These are phyloP conservation scores for Neria commutata DNA, from an alignment of 2,888 invertebrate species.

Conservation along the genomic window DNA sequence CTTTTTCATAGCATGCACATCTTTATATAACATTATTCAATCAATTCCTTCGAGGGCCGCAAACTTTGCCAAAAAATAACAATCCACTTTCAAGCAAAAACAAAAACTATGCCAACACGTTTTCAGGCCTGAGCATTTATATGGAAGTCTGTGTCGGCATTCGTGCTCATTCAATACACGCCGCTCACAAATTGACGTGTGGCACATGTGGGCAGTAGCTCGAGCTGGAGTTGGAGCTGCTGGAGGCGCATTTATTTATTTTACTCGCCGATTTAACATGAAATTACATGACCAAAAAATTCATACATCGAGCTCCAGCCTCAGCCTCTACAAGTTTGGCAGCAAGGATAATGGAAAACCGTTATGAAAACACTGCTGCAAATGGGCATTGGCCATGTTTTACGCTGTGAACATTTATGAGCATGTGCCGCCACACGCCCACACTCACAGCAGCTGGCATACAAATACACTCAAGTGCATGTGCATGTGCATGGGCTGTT, in stretches of 20 bases:
- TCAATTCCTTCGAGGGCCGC: no score
- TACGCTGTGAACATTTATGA: slow-evolving; percentile 24
- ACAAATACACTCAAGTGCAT: background rate
- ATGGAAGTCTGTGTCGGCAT: no score
- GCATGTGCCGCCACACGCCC: slow-evolving; percentile 4
- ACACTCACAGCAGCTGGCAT: background rate
- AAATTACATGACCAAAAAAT: slow-evolving; percentile 39
- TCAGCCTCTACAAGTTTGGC: no score
- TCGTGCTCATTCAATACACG: no score
- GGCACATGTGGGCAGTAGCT: background rate
- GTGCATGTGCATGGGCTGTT: slow-evolving; percentile 7
- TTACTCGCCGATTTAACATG: slow-evolving; percentile 45
- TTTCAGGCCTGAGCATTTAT: no score
- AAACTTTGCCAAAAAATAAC: no score
- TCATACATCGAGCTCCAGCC: no score
- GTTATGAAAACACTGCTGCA: slow-evolving; percentile 5
- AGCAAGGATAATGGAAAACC: background rate
- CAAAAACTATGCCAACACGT: no score
- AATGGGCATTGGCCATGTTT: slow-evolving; percentile 20
- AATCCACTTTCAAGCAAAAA: no score
- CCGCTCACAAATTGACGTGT: background rate
- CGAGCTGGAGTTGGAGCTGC: no score
- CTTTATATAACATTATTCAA: no score
- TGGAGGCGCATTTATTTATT: slow-evolving; percentile 45
- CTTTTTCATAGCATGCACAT: no score